Percentiles rank a stretch among this genome's conserved stretches.
These are phyloP conservation scores for Macrostomum cliftonense DNA, from an alignment of 2,888 invertebrate genomes.

Conservation along the genomic window DNA sequence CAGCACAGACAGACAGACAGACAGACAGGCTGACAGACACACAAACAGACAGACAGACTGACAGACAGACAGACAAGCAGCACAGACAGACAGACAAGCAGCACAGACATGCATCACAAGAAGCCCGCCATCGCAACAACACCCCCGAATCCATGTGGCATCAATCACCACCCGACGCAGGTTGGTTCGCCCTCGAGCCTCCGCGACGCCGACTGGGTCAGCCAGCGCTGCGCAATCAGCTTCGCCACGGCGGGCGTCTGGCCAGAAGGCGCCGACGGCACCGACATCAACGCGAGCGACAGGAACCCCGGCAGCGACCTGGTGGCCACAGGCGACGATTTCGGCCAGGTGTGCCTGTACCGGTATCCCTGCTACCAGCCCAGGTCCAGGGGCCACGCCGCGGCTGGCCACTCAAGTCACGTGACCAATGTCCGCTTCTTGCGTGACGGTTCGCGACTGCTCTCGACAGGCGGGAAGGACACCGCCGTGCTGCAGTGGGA, in stretches of 20 bases:
- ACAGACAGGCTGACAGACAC: no score
- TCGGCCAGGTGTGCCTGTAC: slow-evolving; percentile 70
- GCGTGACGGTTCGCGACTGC: slow-evolving; percentile 58
- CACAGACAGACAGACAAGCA: no score
- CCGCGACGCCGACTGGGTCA: slow-evolving; percentile 59
- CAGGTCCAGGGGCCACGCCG: slow-evolving; percentile 45
- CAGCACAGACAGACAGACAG: no score
- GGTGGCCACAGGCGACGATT: slow-evolving; percentile 66
- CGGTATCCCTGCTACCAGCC: slow-evolving; percentile 64
- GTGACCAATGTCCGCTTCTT: slow-evolving; percentile 67
- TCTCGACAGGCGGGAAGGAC: slow-evolving; percentile 71
- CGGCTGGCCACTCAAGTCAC: slow-evolving; percentile 72
- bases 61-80: no score
- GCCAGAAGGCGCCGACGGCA: slow-evolving; percentile 74
- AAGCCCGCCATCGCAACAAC: no score
- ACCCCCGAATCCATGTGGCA: no score
- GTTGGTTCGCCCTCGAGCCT: slow-evolving; percentile 28
- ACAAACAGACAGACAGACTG: no score
- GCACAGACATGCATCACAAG: no score
- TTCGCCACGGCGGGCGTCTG: slow-evolving; percentile 66
- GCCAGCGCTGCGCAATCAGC: slow-evolving; percentile 58
- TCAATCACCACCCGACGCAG: no score
- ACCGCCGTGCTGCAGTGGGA: slow-evolving; percentile 70
- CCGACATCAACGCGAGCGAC: slow-evolving; percentile 60
- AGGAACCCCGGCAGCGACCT: slow-evolving; percentile 48